phyloP scores from a whole-genome alignment of 2,888 invertebrate genomes.

The Mycogona germanica region DNA sequence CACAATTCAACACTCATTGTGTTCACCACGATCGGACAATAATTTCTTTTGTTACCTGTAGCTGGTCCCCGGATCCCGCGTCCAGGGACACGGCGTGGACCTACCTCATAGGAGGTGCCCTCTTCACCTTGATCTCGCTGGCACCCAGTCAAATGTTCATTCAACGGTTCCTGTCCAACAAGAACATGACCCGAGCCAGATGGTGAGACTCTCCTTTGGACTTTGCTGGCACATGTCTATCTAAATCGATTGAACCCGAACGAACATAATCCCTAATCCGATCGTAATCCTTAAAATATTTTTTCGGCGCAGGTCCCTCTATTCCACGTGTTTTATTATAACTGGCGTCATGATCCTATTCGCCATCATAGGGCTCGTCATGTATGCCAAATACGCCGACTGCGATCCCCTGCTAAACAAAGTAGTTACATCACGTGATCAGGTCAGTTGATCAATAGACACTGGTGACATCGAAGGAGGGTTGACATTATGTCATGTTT shows the following conservation, averaged over 20 bases:
- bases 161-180: constrained; percentile 11
- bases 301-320: constrained; percentile 1
- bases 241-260: too few species aligned
- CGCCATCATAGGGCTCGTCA: constrained; percentile 10
- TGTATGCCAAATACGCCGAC: constrained; percentile 14
- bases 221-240: too few species aligned
- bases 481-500: too few species aligned
- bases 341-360: neutral
- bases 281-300: too few species aligned
- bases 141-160: constrained; percentile 11
- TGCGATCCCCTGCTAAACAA: constrained; percentile 12
- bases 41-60: constrained; percentile 1
- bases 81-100: constrained; percentile 11
- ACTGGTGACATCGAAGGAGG: too few species aligned
- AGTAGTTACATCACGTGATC: constrained; percentile 14
- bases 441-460: neutral
- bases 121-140: neutral
- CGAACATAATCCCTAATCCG: too few species aligned
- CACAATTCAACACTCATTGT: neutral
- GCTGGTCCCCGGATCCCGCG: neutral
- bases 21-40: neutral
- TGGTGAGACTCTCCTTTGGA: neutral
- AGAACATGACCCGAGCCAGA: constrained; percentile 1
- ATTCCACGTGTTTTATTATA: neutral
- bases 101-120: constrained; percentile 3